These are phyloP conservation scores for Nestor notabilis DNA, from an alignment of 2,113 vertebrate genomes.

Conservation along the genomic window DNA sequence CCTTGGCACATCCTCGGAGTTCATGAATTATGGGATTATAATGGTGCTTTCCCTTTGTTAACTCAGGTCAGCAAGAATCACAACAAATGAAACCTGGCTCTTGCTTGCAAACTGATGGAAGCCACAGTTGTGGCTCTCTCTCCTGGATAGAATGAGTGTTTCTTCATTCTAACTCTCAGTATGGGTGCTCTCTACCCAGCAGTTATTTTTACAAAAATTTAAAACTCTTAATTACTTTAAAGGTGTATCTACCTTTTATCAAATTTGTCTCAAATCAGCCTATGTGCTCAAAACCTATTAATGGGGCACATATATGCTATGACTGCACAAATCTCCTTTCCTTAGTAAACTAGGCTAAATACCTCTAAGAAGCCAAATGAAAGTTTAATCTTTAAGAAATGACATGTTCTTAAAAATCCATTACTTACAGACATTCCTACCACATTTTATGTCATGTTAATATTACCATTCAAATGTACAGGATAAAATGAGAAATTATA, in stretches of 20 bases:
- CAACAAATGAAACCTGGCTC: neutral
- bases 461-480: neutral
- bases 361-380: neutral
- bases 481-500: neutral
- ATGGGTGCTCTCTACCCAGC: neutral
- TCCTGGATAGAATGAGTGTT: neutral
- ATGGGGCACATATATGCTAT: neutral
- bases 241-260: neutral
- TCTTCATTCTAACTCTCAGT: neutral
- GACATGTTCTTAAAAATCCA: neutral
- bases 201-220: neutral
- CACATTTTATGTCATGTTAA: neutral
- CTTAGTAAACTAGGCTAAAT: neutral
- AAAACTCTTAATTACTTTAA: neutral
- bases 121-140: neutral
- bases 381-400: neutral
- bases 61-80: neutral
- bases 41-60: neutral
- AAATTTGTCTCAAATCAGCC: neutral
- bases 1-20: neutral
- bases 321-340: neutral
- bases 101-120: neutral
- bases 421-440: neutral
- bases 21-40: neutral
- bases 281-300: neutral